Base-by-base conservation (phyloP, 2,888 invertebrate genomes). In the Clanis bilineata region DNA sequence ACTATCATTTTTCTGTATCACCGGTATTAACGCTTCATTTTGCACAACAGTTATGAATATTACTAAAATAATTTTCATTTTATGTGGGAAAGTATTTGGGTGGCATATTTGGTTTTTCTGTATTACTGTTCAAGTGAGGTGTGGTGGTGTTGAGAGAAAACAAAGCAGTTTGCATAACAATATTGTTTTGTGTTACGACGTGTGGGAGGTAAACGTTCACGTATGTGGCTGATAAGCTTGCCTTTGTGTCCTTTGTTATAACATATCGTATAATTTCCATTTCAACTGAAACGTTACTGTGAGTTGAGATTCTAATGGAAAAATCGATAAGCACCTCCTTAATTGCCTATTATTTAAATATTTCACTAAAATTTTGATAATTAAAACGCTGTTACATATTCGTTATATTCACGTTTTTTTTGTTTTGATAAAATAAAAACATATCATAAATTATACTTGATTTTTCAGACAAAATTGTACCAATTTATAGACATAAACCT, bases 11-110 rank as follows among this genome's bases (percentile, higher is more conserved):
- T 55, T 45, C 10, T 15, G 15, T n/a, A n/a, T 67, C 23, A 75
- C 70, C 67, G 69, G 66, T 60, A 68, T 59, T 58, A 73, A 68
- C 56, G 71, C 71, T 58, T 69, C 12, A 58, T 64, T 76, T 68
- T 62, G 58, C 25, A 71, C 58, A 56, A 68, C 60, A 64, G 68
- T 61, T 18, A 74, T 60, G 51, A 81, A 22, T 39, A 69, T 68
- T 45, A 74, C 55, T 56, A 73, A 57, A 62, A 65, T 73, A 61
- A 72, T 72, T 75, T 71, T 80, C 86, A 86, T 85, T 81, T 82
- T 82, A 74, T 62, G 70, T 72, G 32, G 67, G 69, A 64, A 79
- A 70, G 73, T 80, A 79, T 76, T 67, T 64, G 60, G 57, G 67
- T 67, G 69, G 65, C 86, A 86, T 59, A 38, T 59, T 59, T 44